phyloP scores from a whole-genome alignment of 2,888 invertebrate genomes.

The Ornithoptera alexandrae region DNA sequence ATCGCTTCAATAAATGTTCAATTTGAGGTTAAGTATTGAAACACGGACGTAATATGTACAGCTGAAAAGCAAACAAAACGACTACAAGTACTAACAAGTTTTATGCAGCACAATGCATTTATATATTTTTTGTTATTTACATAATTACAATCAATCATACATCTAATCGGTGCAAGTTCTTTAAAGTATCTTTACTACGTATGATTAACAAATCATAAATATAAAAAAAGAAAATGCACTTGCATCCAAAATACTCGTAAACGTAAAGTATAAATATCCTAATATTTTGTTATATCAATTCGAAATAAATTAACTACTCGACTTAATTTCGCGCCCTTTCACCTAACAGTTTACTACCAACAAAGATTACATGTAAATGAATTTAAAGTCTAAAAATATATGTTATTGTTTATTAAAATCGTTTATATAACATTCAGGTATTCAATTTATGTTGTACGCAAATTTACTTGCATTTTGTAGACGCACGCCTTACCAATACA shows the following conservation, averaged over 20 bases:
- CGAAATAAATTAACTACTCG: slow-evolving; percentile 21
- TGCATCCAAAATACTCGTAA: background rate
- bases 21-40: slow-evolving; percentile 75
- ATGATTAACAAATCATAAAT: background rate
- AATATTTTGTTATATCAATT: slow-evolving; percentile 3
- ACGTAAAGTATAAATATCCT: background rate
- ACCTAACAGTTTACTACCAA: slow-evolving; percentile 43
- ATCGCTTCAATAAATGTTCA: slow-evolving; percentile 40
- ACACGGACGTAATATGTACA: slow-evolving; percentile 33
- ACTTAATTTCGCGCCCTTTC: slow-evolving; percentile 78
- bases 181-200: slow-evolving; percentile 2
- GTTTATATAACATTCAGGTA: background rate
- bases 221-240: background rate
- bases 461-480: slow-evolving; percentile 58
- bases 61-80: slow-evolving; percentile 27
- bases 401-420: slow-evolving; percentile 4
- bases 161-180: slow-evolving; percentile 13
- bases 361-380: slow-evolving; percentile 1
- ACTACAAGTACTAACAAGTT: slow-evolving; percentile 36
- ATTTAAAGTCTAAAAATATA: slow-evolving; percentile 6
- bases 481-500: slow-evolving; percentile 78
- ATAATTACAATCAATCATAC: slow-evolving; percentile 17
- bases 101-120: slow-evolving; percentile 10
- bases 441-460: slow-evolving; percentile 38
- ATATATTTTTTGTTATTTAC: slow-evolving; percentile 14